These are phyloP conservation scores for Rhagoletis pomonella DNA, from an alignment of 1,140 invertebrate genomes.

Conservation along the genomic window DNA sequence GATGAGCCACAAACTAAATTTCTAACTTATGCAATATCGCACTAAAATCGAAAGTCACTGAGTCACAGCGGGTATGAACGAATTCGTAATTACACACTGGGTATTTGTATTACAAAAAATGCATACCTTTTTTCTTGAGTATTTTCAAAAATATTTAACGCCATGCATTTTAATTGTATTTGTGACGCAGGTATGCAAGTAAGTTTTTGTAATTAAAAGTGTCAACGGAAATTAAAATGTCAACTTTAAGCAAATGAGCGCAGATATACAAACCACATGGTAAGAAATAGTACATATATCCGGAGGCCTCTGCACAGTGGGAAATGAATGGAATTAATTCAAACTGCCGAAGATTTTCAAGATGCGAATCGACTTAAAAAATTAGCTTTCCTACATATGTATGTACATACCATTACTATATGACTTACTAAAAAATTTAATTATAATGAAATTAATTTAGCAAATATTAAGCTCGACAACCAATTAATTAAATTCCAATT, in stretches of 20 bases:
- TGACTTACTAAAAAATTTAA: no score
- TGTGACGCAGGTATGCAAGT: conserved; percentile 11
- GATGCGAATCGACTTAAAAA: no score
- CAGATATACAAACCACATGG: background rate
- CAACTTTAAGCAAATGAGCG: background rate
- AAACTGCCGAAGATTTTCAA: no score
- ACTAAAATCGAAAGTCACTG: background rate
- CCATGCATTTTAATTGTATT: conserved; percentile 22
- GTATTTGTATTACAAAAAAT: background rate
- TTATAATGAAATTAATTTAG: no score
- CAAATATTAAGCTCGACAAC: no score
- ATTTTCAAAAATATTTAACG: background rate
- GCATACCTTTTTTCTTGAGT: background rate
- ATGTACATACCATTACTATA: no score
- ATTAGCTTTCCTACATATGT: no score
- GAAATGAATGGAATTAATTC: no score
- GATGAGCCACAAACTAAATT: background rate
- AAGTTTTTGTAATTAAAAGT: conserved; percentile 15
- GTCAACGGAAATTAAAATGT: conserved; percentile 11
- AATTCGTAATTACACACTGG: background rate
- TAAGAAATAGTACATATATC: no score
- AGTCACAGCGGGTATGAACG: background rate
- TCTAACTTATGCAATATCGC: background rate
- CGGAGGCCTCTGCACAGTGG: no score
- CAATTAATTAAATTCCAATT: no score